These are phyloP conservation scores for Cydia splendana DNA, from an alignment of 1,140 invertebrate genomes.

Conservation along the genomic window DNA sequence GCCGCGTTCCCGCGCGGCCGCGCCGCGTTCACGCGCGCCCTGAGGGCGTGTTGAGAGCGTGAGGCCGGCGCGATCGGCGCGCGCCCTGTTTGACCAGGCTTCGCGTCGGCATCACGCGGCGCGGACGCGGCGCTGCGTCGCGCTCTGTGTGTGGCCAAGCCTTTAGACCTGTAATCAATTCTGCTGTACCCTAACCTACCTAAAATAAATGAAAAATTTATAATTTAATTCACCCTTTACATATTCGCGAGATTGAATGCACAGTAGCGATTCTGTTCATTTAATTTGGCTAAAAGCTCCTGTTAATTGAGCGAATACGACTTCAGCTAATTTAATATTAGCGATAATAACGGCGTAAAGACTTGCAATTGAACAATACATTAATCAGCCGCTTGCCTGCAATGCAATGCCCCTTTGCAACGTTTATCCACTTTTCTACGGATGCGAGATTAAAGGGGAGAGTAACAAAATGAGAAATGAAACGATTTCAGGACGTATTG, in stretches of 20 bases:
- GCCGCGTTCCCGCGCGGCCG: too few species aligned
- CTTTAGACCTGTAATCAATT: too few species aligned
- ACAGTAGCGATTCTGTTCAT: neutral
- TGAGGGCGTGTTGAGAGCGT: too few species aligned
- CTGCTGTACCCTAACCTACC: too few species aligned
- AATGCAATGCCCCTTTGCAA: constrained; percentile 75
- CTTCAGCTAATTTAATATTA: constrained; percentile 14
- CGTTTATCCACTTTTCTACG: constrained; percentile 78
- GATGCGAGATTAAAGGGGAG: constrained; percentile 79
- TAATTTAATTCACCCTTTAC: too few species aligned
- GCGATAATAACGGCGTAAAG: neutral
- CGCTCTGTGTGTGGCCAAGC: too few species aligned
- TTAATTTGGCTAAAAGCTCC: neutral
- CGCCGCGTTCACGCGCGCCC: too few species aligned
- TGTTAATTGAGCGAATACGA: neutral
- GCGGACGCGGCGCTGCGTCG: too few species aligned
- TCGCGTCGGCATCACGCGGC: too few species aligned
- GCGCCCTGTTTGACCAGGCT: too few species aligned
- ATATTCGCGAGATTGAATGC: neutral
- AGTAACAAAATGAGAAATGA: constrained; percentile 80
- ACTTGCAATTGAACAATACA: constrained; percentile 54
- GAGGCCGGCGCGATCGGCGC: too few species aligned
- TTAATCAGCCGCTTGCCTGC: constrained; percentile 73
- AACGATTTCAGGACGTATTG: constrained; percentile 79
- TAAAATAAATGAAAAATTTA: too few species aligned